Base-by-base conservation (phyloP, 2,113 vertebrate species). In the Zosterops hypoxanthus region DNA sequence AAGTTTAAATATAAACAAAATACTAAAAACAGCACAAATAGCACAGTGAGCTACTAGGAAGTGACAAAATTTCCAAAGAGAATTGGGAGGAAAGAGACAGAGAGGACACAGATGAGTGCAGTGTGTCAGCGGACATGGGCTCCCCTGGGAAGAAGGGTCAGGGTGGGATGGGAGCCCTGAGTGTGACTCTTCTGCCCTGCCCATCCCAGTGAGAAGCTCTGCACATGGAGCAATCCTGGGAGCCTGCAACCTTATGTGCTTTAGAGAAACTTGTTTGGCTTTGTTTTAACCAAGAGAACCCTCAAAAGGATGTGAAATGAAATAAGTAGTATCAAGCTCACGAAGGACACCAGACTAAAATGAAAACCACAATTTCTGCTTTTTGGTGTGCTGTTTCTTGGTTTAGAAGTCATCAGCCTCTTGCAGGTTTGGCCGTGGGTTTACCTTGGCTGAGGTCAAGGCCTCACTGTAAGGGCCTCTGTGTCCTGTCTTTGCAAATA, bases 1-100 rank as follows among this genome's bases (percentile, higher is more conserved):
- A 97, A 95, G 69, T 88, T 92, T 68, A 68, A 94, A 95, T 83
- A 59, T 91, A 96, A 96, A 93, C 86, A 96, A 79, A 68, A 86
- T 46, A 68, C 85, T 90, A 79, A 88, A 65, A 59, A 0, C n/a
- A 81, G 36, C 44, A 78, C 69, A 96, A 90, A 77, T n/a, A 88
- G 42, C 44, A 64, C 4, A 6, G 75, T 3, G 4, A 90, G 60
- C n/a, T 90, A 77, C 7, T 87, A 96, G 90, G 95, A 97, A 94
- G 87, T 90, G 44, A 78, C 66, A 77, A 24, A 42, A 86, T 49
- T 64, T 75, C 55, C n/a, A 53, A 81, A 77, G 52, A 39, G 21
- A 44, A 33, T 46, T 82, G 85, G n/a, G 82, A 82, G 31, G 17
- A 47, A 80, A 23, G 71, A 52, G 66, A 71, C 41, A 33, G 44